A percentile compares a stretch with the other conserved stretches of the same genome.
Evolutionary conservation across 2,113 vertebrate genomes (phyloP).

Genomic region (Meleagris gallopavo): DNA sequence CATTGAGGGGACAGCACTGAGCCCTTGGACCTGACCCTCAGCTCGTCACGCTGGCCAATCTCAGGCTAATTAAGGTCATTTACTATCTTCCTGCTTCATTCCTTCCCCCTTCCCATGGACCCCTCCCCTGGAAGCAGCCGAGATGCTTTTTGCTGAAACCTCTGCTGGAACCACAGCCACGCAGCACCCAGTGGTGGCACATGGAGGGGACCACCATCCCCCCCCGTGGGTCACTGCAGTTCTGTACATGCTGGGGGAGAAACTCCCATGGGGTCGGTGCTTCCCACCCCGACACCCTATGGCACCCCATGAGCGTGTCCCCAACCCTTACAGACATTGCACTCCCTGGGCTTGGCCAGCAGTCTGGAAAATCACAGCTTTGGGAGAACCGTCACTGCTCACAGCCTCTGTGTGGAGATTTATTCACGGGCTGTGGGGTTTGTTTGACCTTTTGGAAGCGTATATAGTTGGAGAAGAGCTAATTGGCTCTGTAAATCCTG

Average conservation of each 20-base stretch:
- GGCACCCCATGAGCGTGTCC: accelerated
- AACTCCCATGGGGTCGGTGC: no score
- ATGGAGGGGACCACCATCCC: background rate
- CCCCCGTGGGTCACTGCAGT: no score
- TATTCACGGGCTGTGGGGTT: background rate
- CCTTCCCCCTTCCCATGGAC: accelerated
- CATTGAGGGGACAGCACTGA: accelerated
- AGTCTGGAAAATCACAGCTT: background rate
- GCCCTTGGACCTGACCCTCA: background rate
- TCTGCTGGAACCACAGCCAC: background rate
- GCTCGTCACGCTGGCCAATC: accelerated
- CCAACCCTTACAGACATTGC: accelerated
- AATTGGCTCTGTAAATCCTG: background rate
- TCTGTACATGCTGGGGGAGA: background rate
- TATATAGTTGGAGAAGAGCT: background rate
- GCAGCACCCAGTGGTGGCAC: background rate
- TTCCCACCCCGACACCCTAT: accelerated
- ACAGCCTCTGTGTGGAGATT: background rate
- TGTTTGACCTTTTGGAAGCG: background rate
- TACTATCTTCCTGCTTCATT: background rate
- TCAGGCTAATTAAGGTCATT: background rate
- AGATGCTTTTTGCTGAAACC: background rate
- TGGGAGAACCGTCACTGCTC: background rate
- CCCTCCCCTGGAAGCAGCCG: accelerated
- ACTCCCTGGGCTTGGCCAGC: background rate